Conservation (phyloP, 1,140 invertebrate species). For the Laupala kohalensis region DNA sequence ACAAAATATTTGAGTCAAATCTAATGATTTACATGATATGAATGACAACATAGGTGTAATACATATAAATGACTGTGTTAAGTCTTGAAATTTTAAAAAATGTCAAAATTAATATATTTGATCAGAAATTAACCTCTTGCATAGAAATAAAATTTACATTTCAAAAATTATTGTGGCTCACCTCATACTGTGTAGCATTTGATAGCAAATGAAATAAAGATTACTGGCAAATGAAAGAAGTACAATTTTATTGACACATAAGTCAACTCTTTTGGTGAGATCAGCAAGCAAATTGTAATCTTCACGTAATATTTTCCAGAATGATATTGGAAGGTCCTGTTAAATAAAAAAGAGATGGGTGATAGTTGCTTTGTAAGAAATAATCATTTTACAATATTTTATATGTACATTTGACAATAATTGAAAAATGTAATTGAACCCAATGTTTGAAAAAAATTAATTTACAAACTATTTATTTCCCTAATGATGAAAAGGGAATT, state of each 20-base stretch:
- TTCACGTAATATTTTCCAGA: background rate
- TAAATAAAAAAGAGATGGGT: background rate
- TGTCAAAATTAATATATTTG: background rate
- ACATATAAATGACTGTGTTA: background rate
- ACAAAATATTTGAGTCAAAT: no score
- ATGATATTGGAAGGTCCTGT: background rate
- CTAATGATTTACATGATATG: background rate
- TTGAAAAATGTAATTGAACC: no score
- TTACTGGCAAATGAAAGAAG: background rate
- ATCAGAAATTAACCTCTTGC: background rate
- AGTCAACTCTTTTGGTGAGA: background rate
- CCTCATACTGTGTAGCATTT: constrained; percentile 2
- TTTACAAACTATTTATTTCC: no score
- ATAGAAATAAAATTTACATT: background rate
- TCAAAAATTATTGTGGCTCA: no score
- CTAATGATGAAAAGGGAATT: no score
- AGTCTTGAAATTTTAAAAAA: background rate
- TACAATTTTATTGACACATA: background rate
- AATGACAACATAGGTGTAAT: background rate
- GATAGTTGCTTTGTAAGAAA: no score
- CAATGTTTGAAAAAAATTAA: no score
- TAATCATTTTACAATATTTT: no score
- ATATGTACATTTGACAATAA: no score
- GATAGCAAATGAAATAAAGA: background rate
- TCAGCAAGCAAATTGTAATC: background rate